These are phyloP conservation scores for Paguma larvata DNA, from an alignment of 2,797 vertebrate species.

Conservation along the genomic window DNA sequence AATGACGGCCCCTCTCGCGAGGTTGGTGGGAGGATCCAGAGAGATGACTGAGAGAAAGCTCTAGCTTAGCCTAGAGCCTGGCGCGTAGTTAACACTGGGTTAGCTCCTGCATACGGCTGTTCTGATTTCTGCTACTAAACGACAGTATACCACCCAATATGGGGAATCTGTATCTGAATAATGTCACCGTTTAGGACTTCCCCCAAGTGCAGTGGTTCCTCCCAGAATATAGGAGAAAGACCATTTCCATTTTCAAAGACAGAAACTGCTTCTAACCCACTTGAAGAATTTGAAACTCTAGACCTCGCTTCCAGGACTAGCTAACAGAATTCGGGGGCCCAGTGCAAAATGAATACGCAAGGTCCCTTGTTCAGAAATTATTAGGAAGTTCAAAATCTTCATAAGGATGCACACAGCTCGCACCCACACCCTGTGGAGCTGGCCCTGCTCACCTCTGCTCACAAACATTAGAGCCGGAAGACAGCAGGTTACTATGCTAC, in stretches of 20 bases:
- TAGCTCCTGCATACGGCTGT: too few relatives aligned
- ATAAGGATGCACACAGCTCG: not conserved
- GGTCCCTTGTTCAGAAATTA: not conserved
- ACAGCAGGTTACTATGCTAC: not conserved
- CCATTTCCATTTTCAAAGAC: not conserved
- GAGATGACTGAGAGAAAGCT: not conserved
- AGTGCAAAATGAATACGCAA: not conserved
- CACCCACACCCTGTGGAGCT: accelerated
- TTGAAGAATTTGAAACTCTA: not conserved
- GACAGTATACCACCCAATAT: not conserved
- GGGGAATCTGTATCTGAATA: not conserved
- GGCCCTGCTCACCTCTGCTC: not conserved
- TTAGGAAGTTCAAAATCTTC: not conserved
- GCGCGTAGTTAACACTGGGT: not conserved
- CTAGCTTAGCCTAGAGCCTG: not conserved
- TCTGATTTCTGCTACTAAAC: not conserved
- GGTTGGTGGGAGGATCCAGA: not conserved
- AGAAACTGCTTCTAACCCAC: not conserved
- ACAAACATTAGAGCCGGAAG: not conserved
- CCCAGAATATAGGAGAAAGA: not conserved
- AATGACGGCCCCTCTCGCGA: not conserved
- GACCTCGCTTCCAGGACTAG: not conserved
- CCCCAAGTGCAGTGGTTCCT: not conserved
- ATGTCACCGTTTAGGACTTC: not conserved
- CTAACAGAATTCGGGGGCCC: not conserved